Conservation (phyloP, 2,113 vertebrate genomes). For the Mola mola region DNA sequence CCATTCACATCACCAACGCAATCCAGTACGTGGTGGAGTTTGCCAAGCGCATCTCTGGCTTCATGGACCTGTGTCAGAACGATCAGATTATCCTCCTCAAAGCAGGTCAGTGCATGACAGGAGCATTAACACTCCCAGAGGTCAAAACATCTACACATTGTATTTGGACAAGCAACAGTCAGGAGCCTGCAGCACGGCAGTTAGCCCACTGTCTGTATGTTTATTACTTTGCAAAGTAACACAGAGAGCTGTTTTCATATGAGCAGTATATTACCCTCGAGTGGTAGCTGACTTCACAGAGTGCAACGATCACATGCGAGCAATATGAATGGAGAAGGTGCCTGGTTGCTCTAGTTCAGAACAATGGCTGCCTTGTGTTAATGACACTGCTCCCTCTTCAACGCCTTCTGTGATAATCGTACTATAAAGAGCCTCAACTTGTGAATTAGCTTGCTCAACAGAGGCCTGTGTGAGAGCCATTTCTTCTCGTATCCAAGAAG, state of each 20-base stretch:
- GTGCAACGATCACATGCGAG: constrained; percentile 39
- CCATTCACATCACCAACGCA: constrained; percentile 89
- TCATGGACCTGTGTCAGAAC: constrained; percentile 94
- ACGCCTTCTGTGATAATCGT: not conserved
- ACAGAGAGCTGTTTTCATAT: constrained; percentile 25
- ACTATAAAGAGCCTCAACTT: not conserved
- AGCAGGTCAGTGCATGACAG: constrained; percentile 83
- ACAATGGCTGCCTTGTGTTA: constrained; percentile 42
- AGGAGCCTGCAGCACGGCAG: constrained; percentile 5
- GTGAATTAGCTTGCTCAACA: not conserved
- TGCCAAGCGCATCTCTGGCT: constrained; percentile 90
- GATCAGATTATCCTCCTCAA: constrained; percentile 96
- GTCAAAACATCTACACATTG: not conserved
- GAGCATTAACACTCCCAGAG: not conserved
- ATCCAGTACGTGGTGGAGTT: constrained; percentile 95
- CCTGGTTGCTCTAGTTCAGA: constrained; percentile 5
- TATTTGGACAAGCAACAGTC: constrained; percentile 2
- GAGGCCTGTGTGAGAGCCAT: not conserved
- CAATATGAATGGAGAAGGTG: constrained; percentile 11
- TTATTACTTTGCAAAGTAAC: constrained; percentile 2
- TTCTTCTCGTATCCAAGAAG: not conserved
- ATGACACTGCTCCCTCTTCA: not conserved
- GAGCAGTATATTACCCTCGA: constrained; percentile 3
- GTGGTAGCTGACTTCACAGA: constrained; percentile 7
- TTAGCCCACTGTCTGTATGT: not conserved